Evolutionary conservation across 2,113 vertebrate genomes (phyloP).

Genomic region (Pangasianodon hypophthalmus): DNA sequence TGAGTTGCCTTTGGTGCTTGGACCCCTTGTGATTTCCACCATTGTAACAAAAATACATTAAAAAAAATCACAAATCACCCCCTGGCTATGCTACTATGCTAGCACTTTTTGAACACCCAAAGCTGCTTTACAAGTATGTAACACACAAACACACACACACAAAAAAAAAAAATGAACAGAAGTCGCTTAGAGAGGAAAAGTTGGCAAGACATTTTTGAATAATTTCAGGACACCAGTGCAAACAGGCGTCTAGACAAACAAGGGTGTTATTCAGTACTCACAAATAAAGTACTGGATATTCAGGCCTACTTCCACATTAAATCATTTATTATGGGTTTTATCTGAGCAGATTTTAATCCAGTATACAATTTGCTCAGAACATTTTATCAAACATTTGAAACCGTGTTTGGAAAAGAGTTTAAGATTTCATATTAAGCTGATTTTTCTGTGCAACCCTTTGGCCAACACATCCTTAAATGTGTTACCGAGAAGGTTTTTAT

Average conservation of each 20-base stretch:
- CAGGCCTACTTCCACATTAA: background rate
- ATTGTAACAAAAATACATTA: background rate
- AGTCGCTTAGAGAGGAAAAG: conserved; percentile 20
- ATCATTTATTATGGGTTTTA: background rate
- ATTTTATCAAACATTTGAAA: background rate
- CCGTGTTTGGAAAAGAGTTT: background rate
- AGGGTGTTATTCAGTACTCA: conserved; percentile 50
- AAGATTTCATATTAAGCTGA: background rate
- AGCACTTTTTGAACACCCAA: background rate
- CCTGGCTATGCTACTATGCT: background rate
- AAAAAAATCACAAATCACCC: background rate
- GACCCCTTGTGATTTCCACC: background rate
- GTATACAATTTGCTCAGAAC: background rate
- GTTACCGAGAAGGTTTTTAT: background rate
- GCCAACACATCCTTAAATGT: background rate
- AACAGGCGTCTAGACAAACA: conserved; percentile 45
- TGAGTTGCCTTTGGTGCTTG: background rate
- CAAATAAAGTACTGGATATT: background rate
- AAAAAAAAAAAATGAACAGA: conserved; percentile 12
- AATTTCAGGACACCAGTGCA: conserved; percentile 38
- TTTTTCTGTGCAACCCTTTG: background rate
- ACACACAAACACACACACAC: background rate
- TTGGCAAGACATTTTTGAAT: conserved; percentile 44
- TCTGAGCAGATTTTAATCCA: background rate
- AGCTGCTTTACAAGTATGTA: background rate